Evolutionary conservation across 2,888 invertebrate species (phyloP), one percentile per base, ranked within the genome.

Genomic region (Eupithecia dodoneata): DNA sequence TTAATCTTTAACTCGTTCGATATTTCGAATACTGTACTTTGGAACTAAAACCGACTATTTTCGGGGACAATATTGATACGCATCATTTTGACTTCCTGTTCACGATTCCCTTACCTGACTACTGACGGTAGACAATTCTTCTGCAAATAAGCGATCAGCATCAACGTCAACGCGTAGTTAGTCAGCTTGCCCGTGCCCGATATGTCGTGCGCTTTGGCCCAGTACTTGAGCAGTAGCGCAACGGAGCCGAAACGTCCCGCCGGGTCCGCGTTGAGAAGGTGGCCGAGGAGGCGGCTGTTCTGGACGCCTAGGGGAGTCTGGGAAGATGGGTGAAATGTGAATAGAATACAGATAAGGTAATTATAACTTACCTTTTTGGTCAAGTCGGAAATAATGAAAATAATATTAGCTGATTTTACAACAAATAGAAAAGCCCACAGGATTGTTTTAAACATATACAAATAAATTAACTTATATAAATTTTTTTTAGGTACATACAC

Each of bases 71-170:
- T 30, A 30, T 30, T 30, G 30, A 1, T 30, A 30, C 12, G 10
- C 47, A 12, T 12, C 13, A 49, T 49, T 49, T 52, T 52, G 52
- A 52, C 52, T 15, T 52, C 2, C 6, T 52, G 15, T 3, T 52
- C 13, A 52, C 7, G 7, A 5, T 45, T 45, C 7, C 42, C 66
- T 1, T 72, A 78, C 78, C 45, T 76, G 76, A 7, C 42, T 1
- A 78, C 74, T 0, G 78, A 69, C 4, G 78, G 78, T 12, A 78
- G 72, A 6, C 63, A 90, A 10, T 93, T 87, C 85, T 96, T 96
- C 89, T 98, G 97, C 63, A 98, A 90, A 87, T 96, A 97, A 90
- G 97, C 97, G 63, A 98, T 92, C 15, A 97, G 92, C 86, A 98
- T 88, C 89, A 97, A 93, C 0, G 96, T 94, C 0, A 98, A 87